phyloP scores from a whole-genome alignment of 2,888 invertebrate genomes.

The Pollenia labialis region DNA sequence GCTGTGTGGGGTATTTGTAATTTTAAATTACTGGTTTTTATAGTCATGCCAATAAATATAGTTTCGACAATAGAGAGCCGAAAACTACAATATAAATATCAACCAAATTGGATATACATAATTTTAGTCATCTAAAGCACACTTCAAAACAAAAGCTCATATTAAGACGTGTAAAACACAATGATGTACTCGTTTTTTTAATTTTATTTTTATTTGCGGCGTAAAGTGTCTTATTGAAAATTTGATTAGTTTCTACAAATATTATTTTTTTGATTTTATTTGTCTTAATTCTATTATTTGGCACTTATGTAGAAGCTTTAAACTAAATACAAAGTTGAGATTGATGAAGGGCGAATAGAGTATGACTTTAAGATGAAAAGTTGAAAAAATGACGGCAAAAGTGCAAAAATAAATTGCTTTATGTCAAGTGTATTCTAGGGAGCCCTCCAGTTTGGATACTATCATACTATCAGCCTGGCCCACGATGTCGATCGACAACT shows the following conservation, averaged over 20 bases:
- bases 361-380: too few relatives aligned
- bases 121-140: conserved; percentile 48
- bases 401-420: too few relatives aligned
- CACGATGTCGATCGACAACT: too few relatives aligned
- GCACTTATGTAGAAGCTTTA: background rate
- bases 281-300: background rate
- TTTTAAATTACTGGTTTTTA: conserved; percentile 51
- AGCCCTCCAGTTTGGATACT: too few relatives aligned
- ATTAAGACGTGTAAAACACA: conserved; percentile 29
- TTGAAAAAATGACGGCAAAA: too few relatives aligned
- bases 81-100: background rate
- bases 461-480: too few relatives aligned
- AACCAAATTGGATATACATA: conserved; percentile 14
- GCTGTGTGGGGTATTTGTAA: too few relatives aligned
- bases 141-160: conserved; percentile 41
- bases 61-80: background rate
- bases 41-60: conserved; percentile 2
- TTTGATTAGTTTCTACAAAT: background rate
- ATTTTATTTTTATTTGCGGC: conserved; percentile 32
- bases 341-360: background rate
- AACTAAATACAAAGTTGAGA: background rate
- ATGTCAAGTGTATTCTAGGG: too few relatives aligned
- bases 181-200: background rate
- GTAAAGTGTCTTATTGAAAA: conserved; percentile 39
- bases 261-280: background rate